Evolutionary conservation across 1,140 invertebrate genomes (phyloP), one percentile per base, ranked within the genome.

Genomic region (Drosophila dunni): DNA sequence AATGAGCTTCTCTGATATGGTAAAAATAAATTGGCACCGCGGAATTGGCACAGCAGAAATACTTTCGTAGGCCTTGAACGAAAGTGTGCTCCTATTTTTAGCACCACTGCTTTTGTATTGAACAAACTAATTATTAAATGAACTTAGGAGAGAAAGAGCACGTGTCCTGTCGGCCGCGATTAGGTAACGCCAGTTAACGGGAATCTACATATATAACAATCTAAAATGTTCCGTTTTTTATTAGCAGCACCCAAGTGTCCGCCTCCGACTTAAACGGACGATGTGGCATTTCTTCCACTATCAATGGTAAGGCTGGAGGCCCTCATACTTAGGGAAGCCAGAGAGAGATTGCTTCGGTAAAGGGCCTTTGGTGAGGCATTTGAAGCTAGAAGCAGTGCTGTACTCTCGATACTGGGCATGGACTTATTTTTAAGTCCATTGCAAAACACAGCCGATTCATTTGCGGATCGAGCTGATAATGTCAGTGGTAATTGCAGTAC

Each of bases 271-370:
- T 45, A 92, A n/a, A 92, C 91, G 1, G 91, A 92, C 3, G 91
- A 92, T n/a, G 91, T 92, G 0, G 83, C 89, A 54, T 92, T 92
- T 15, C 85, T 69, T 7, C 66, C 69, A 63, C 85, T 91, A 29
- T 92, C 78, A 15, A 92, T 91, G 3, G 91, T 92, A 1, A 92
- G 65, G 63, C 85, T 92, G 3, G 91, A 92, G 7, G 91, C 91
- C 1, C 88, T 79, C 76, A 92, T 78, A 38, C 83, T 92, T 1
- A 92, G 56, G 2, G 91, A 92, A 9, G 90, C 88, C 56, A 92
- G 56, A 5, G 91, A 92, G 34, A 92, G 57, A 63, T 92, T 92
- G 57, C 91, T 92, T 6, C 81, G 76, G 10, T 92, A 90, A 8
- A 91, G 42, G 10, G 74, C 51, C 36, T 88, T 89, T 10, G 85